Evolutionary conservation across 2,797 vertebrate genomes (phyloP).

Genomic region (Tokudaia tokunoshimensis): DNA sequence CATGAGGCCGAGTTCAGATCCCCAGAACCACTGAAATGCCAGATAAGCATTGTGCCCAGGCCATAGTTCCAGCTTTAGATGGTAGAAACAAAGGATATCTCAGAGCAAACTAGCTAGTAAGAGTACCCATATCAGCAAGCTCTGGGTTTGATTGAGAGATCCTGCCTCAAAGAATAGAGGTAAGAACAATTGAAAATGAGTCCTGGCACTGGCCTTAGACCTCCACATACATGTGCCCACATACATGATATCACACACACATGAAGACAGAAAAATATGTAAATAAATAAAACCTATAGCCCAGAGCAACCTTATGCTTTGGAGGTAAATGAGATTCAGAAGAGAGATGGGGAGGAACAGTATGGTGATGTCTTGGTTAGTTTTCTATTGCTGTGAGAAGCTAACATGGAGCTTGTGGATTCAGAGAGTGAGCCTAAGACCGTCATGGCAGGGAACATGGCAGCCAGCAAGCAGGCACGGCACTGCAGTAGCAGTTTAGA

Average conservation of each 20-base stretch:
- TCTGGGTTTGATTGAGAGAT: background rate
- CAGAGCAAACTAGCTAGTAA: background rate
- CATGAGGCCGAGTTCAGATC: background rate
- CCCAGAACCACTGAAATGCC: background rate
- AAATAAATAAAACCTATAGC: background rate
- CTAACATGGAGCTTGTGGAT: background rate
- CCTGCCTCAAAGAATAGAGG: background rate
- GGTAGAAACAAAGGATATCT: background rate
- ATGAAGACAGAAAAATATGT: background rate
- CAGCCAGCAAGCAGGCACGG: background rate
- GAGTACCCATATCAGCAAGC: background rate
- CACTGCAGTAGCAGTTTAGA: background rate
- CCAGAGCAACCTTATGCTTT: background rate
- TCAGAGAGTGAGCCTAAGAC: background rate
- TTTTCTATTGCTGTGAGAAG: background rate
- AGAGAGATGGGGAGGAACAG: background rate
- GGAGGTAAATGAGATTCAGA: slow-evolving; percentile 25
- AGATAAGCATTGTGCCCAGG: no score
- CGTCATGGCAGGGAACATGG: background rate
- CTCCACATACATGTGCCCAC: background rate
- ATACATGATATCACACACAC: background rate
- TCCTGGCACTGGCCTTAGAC: background rate
- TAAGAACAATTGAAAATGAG: background rate
- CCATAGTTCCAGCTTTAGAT: background rate
- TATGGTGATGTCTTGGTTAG: background rate